Conservation (phyloP, 2,888 invertebrate genomes). For the Anthophora plumipes region DNA sequence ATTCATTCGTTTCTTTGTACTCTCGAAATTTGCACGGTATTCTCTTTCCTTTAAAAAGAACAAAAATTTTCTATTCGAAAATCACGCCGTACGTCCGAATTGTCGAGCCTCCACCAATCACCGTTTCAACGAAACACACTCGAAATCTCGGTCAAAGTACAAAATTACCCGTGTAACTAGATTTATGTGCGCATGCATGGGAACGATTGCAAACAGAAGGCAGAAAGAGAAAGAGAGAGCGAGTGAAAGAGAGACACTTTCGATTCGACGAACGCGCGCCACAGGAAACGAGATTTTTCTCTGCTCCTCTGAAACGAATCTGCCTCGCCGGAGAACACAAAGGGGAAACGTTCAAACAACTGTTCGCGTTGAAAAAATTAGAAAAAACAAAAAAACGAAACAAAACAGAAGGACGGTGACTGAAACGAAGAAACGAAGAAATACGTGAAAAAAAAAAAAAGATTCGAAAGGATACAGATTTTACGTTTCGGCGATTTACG, state of each 20-base stretch:
- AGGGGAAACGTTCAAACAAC: neutral
- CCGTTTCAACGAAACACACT: constrained; percentile 27
- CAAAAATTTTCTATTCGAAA: neutral
- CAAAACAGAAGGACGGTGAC: too few relatives aligned
- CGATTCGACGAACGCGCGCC: neutral
- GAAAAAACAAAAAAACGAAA: too few relatives aligned
- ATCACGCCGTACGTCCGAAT: constrained; percentile 60
- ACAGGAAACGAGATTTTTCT: neutral
- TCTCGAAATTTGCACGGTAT: neutral
- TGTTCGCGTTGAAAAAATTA: neutral
- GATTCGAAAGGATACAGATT: constrained; percentile 9
- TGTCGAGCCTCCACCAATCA: constrained; percentile 19
- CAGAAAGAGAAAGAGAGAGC: neutral
- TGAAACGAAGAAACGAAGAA: neutral
- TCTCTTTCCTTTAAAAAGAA: neutral
- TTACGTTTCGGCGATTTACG: constrained; percentile 8
- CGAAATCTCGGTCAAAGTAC: constrained; percentile 61
- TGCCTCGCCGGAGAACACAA: neutral
- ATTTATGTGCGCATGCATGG: neutral
- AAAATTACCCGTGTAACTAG: constrained; percentile 62
- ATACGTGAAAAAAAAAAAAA: neutral
- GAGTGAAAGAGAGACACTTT: neutral
- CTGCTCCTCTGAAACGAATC: neutral
- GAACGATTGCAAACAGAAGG: neutral
- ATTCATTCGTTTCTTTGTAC: neutral